A percentile compares a stretch with the other conserved stretches of the same genome.
phyloP scores from a whole-genome alignment of 2,113 vertebrate species.

The Petromus typicus region DNA sequence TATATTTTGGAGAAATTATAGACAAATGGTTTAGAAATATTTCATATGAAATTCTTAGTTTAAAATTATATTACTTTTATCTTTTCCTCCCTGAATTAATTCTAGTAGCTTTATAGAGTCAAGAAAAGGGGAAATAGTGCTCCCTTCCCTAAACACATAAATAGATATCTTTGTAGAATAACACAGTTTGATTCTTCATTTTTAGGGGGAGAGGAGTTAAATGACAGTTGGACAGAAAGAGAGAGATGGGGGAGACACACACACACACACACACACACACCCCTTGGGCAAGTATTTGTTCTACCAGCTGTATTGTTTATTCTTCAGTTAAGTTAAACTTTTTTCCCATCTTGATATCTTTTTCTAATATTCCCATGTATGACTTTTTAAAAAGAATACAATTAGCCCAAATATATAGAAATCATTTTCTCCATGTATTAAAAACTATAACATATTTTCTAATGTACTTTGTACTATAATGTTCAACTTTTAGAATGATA shows the following conservation, averaged over 20 bases:
- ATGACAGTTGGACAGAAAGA: neutral
- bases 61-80: neutral
- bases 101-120: constrained; percentile 32
- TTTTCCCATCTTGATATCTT: neutral
- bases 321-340: neutral
- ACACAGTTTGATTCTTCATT: neutral
- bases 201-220: neutral
- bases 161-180: constrained; percentile 10
- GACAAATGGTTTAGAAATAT: neutral
- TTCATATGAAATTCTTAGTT: constrained; percentile 33
- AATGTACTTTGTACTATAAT: neutral
- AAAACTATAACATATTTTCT: neutral
- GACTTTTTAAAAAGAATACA: neutral
- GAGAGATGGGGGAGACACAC: neutral
- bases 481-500: neutral
- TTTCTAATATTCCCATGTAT: neutral
- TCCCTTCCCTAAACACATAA: neutral
- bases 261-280: no score
- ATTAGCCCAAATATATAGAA: neutral
- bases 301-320: constrained; percentile 5
- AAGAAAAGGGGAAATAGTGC: constrained; percentile 32
- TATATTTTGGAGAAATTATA: neutral
- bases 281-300: neutral
- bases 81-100: neutral
- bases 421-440: neutral